Evolutionary conservation across 35 echinoderm and acorn worm species (phyloP).

Genomic region (Acanthaster planci): DNA sequence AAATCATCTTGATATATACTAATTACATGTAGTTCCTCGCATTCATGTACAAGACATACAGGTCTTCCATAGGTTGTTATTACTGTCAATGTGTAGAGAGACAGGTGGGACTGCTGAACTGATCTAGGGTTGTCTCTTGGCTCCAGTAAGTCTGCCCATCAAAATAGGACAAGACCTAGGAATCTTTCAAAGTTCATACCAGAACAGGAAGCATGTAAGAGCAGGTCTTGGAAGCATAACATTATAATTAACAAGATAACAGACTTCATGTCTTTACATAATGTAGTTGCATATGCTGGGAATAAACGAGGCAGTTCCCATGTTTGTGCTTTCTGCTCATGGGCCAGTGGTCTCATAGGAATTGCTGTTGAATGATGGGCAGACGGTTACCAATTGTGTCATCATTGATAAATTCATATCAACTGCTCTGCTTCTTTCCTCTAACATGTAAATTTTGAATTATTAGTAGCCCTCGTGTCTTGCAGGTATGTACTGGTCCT

Average conservation of each 20-base stretch:
- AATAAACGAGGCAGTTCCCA: background rate
- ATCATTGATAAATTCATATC: too few relatives aligned
- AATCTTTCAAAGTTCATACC: background rate
- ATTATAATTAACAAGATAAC: slow-evolving; percentile 23
- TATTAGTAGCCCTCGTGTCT: too few relatives aligned
- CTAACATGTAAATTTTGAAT: too few relatives aligned
- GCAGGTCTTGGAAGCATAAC: slow-evolving; percentile 1
- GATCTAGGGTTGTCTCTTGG: background rate
- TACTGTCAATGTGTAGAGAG: too few relatives aligned
- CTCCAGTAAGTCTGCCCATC: slow-evolving; percentile 10
- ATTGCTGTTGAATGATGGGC: background rate
- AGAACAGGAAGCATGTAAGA: background rate
- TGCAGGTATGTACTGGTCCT: too few relatives aligned
- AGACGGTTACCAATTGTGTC: background rate
- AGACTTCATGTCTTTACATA: background rate
- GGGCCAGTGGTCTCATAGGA: slow-evolving; percentile 20
- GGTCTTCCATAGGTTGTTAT: too few relatives aligned
- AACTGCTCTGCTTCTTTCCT: too few relatives aligned
- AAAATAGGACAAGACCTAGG: background rate
- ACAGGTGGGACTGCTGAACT: too few relatives aligned
- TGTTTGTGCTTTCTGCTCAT: slow-evolving; percentile 8
- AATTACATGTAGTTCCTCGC: too few relatives aligned
- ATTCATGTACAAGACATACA: too few relatives aligned
- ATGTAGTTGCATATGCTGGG: background rate
- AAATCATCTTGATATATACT: too few relatives aligned